Percentiles rank a stretch among this genome's conserved stretches.
These are phyloP conservation scores for Pyrgilauda ruficollis DNA, from an alignment of 2,113 vertebrate species.

Conservation along the genomic window DNA sequence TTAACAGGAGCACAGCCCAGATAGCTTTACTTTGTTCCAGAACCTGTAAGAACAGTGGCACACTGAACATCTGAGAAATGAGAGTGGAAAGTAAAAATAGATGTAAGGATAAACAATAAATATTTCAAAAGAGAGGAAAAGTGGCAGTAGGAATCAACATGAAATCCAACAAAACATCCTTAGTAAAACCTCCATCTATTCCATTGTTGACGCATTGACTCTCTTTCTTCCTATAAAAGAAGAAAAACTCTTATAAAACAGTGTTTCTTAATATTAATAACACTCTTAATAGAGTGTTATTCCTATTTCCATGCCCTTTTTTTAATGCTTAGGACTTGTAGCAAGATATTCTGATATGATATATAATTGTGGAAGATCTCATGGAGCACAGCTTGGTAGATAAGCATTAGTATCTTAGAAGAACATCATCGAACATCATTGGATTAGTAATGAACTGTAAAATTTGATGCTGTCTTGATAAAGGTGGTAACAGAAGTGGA, in stretches of 20 bases:
- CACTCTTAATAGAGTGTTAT: not conserved
- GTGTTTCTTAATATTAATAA: not conserved
- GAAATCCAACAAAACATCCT: not conserved
- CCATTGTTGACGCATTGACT: not conserved
- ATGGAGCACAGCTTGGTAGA: not conserved
- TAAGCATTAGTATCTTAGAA: not conserved
- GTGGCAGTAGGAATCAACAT: not conserved
- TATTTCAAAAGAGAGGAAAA: not conserved
- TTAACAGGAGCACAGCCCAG: not conserved
- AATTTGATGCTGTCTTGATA: not conserved
- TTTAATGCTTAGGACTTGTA: not conserved
- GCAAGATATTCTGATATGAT: not conserved
- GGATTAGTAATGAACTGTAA: not conserved
- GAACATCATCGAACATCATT: not conserved
- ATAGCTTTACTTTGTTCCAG: not conserved
- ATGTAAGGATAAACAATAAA: not conserved
- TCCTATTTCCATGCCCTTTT: not conserved
- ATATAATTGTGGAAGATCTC: not conserved
- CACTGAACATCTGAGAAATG: not conserved
- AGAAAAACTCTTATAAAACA: not conserved
- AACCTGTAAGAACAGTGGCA: not conserved
- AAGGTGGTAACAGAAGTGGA: not conserved
- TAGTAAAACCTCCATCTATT: not conserved
- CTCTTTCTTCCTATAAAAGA: not conserved
- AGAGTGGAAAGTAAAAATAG: not conserved